Conservation (phyloP, 2,113 vertebrate genomes). For the Notechis scutatus region DNA sequence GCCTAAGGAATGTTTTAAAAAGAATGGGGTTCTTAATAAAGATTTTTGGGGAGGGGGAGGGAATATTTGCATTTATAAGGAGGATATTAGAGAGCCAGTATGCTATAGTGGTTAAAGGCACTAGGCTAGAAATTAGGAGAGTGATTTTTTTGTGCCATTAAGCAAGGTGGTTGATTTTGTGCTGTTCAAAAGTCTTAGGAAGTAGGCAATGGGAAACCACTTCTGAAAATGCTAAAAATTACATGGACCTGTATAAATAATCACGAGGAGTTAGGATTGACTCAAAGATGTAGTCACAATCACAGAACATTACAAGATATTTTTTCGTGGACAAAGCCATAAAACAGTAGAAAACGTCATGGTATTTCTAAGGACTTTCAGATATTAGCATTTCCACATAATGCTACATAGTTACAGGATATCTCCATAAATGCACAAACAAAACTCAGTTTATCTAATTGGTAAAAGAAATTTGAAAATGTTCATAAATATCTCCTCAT, state of each 20-base stretch:
- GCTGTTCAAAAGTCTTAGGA: background rate
- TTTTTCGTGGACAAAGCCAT: background rate
- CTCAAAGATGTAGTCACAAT: background rate
- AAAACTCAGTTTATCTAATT: background rate
- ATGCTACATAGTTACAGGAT: background rate
- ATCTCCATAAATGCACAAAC: background rate
- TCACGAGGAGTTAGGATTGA: background rate
- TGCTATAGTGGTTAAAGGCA: background rate
- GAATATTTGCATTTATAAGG: background rate
- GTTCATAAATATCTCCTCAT: background rate
- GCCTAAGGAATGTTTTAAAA: background rate
- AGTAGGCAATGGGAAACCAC: background rate
- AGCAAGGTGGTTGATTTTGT: background rate
- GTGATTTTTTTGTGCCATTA: background rate
- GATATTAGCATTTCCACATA: background rate
- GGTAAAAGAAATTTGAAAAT: background rate
- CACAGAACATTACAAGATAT: background rate
- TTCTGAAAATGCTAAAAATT: background rate
- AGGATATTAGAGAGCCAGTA: background rate
- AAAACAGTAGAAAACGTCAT: background rate
- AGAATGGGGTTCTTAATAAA: background rate
- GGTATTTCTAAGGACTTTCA: background rate
- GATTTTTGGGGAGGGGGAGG: background rate
- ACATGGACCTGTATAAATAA: background rate
- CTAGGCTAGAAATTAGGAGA: background rate